A percentile compares a stretch with the other conserved stretches of the same genome.
These are phyloP conservation scores for Psittacara wagleri DNA, from an alignment of 2,113 vertebrate species.

Conservation along the genomic window DNA sequence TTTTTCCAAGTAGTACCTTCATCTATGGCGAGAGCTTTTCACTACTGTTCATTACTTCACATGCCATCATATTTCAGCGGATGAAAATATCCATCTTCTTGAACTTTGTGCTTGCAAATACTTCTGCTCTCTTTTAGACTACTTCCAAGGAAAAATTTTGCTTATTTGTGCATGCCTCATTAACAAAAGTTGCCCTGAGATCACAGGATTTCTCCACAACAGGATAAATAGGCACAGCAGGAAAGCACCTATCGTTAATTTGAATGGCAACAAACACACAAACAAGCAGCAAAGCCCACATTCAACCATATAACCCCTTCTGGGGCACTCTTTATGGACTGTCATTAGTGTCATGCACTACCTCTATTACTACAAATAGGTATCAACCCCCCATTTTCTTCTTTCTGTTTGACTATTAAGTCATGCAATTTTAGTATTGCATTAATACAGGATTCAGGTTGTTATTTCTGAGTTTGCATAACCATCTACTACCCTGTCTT, in stretches of 20 bases:
- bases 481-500: not conserved
- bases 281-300: not conserved
- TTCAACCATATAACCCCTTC: not conserved
- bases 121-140: not conserved
- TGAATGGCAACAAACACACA: not conserved
- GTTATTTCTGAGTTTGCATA: not conserved
- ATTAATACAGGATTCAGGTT: not conserved
- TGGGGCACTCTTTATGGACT: not conserved
- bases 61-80: not conserved
- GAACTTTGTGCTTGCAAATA: not conserved
- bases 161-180: not conserved
- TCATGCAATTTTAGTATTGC: too few species aligned
- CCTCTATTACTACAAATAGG: not conserved
- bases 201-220: not conserved
- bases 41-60: not conserved
- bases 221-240: not conserved
- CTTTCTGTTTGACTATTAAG: not conserved
- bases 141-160: not conserved
- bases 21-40: not conserved
- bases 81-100: not conserved
- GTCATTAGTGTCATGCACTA: not conserved
- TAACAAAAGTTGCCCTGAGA: not conserved
- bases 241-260: not conserved
- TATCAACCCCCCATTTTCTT: accelerated
- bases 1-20: not conserved